Evolutionary conservation across 2,113 vertebrate genomes (phyloP).

Genomic region (Antechinus flavipes): DNA sequence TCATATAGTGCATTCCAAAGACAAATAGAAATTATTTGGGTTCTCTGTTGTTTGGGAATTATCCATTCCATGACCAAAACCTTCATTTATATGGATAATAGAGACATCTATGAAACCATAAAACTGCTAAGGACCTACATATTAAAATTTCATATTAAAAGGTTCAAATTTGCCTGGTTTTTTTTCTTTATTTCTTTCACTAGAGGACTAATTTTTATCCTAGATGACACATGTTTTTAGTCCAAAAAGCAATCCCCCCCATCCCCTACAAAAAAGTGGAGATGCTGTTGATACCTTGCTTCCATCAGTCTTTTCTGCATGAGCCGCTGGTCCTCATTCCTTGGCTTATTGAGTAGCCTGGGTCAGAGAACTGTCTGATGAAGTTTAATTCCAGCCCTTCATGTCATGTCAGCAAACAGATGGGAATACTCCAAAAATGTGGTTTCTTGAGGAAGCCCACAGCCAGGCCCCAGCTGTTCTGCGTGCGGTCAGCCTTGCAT

Average conservation of each 20-base stretch:
- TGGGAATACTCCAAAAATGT: not conserved
- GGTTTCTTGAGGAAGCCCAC: slow-evolving; percentile 23
- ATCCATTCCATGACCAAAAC: not conserved
- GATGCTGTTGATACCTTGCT: slow-evolving; percentile 62
- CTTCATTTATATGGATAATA: slow-evolving; percentile 18
- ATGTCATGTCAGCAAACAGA: not conserved
- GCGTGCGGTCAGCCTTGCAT: not conserved
- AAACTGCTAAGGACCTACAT: slow-evolving; percentile 25
- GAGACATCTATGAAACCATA: slow-evolving; percentile 5
- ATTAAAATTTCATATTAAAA: slow-evolving; percentile 30
- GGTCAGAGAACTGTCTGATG: slow-evolving; percentile 11
- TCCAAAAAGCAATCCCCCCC: not conserved
- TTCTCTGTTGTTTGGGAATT: not conserved
- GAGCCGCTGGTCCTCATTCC: slow-evolving; percentile 28
- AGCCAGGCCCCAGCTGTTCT: not conserved
- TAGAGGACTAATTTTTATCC: not conserved
- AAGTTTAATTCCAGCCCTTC: not conserved
- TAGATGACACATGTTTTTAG: not conserved
- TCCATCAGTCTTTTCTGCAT: slow-evolving; percentile 36
- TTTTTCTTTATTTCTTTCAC: not conserved
- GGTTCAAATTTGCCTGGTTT: not conserved
- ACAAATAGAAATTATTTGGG: slow-evolving; percentile 14
- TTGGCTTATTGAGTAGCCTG: slow-evolving; percentile 12
- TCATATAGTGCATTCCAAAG: not conserved
- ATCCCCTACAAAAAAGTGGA: not conserved